Conservation (phyloP, 30 jellyfish, hydroid and myxozoan species). For the Aurelia aurita region DNA sequence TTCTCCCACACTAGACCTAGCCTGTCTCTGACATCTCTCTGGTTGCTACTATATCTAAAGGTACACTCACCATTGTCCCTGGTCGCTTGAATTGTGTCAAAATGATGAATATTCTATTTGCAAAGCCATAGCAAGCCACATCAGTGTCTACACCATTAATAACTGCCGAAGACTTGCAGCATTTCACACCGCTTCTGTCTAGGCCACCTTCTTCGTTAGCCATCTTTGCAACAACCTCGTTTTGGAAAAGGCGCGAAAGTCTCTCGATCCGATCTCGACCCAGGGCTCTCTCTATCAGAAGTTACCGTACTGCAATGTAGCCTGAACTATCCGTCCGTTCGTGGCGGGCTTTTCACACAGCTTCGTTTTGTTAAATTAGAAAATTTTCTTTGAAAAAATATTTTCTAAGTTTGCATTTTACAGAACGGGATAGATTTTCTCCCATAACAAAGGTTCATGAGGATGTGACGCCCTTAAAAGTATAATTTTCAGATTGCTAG, state of each 20-base stretch:
- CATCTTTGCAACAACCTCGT: background rate
- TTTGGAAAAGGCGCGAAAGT: background rate
- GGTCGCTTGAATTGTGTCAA: conserved; percentile 83
- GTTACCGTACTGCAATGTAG: too few species aligned
- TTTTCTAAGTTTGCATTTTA: too few species aligned
- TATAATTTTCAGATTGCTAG: too few species aligned
- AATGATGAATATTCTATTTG: conserved; percentile 73
- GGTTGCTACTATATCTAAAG: background rate
- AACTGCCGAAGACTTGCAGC: conserved; percentile 40
- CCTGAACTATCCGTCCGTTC: too few species aligned
- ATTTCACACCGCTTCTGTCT: background rate
- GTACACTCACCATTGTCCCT: conserved; percentile 70
- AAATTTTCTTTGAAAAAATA: too few species aligned
- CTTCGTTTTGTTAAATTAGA: too few species aligned
- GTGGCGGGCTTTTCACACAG: too few species aligned
- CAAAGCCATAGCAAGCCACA: conserved; percentile 68
- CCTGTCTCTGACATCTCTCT: background rate
- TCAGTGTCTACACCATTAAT: conserved; percentile 60
- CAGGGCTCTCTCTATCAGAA: too few species aligned
- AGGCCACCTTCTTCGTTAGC: background rate
- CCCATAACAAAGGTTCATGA: too few species aligned
- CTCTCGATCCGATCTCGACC: too few species aligned
- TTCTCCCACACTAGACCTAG: background rate
- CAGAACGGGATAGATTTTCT: too few species aligned
- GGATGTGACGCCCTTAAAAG: too few species aligned